Evolutionary conservation across 2,113 vertebrate genomes (phyloP), one percentile per base, ranked within the genome.

Genomic region (Osmerus eperlanus): DNA sequence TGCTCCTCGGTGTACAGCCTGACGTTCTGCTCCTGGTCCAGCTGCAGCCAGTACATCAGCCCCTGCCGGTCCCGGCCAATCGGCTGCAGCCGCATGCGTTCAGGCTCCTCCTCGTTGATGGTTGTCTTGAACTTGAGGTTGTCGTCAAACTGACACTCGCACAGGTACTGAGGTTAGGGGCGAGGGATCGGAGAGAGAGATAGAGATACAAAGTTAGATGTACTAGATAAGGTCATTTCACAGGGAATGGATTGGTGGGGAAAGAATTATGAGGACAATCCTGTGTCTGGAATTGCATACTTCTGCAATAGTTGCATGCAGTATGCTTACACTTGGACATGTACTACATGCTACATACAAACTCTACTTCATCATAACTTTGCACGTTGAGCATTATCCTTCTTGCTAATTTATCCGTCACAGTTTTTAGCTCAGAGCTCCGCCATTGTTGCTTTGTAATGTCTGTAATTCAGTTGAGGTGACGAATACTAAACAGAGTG

Each of bases 131-230:
- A 98, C 88, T 98, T 99, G 0, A 99, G 89, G 94, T 99, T 99
- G 86, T 99, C 97, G 59, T 99, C 97, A 83, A 99, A 99, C 88
- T 99, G 97, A 89, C 96, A 96, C 88, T 99, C 97, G 0, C 97
- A 99, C 78, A 99, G 94, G 87, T 97, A 97, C 97, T 99, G 78
- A 16, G 5, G 61, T 32, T 4, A 29, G 72, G 54, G 25, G 55
- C 52, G 16, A 21, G 23, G 53, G 54, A 29, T 7, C 13, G 21
- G 23, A 70, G 1, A 65, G 15, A 51, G 41, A 15, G 4, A 29
- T 23, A 2, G 23, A 23, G 23, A 23, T 23, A 23, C 23, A 23
- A 23, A 23, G 23, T 23, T 23, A 23, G 23, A 1, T 2, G 23
- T 23, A 23, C 23, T 32, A 32, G 32, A 32, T 32, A 32, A 32